A percentile compares a stretch with the other conserved stretches of the same genome.
Conservation (phyloP, 2,888 invertebrate species). For the Ophion slaviceki region DNA sequence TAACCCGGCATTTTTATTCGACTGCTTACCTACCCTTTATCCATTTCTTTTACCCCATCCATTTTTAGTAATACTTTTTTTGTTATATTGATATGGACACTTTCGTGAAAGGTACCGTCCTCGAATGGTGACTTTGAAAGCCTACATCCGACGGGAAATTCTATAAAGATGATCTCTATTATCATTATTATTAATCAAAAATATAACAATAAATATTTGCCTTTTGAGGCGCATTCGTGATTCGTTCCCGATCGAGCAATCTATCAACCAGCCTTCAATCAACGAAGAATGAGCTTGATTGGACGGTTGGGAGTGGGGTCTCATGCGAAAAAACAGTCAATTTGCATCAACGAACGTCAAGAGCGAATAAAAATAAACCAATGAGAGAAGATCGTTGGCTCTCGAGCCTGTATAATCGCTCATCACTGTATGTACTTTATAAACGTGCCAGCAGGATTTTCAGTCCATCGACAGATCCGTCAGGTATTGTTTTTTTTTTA, state of each 20-base stretch:
- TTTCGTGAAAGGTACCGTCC: slow-evolving; percentile 3
- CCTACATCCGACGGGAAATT: neutral
- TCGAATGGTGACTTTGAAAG: slow-evolving; percentile 8
- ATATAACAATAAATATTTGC: neutral
- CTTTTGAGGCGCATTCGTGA: neutral
- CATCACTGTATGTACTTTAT: slow-evolving; percentile 1
- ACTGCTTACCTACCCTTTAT: slow-evolving; percentile 10
- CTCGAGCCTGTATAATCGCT: neutral
- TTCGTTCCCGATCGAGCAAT: neutral
- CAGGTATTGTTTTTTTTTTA: neutral
- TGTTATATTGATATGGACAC: neutral
- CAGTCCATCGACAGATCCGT: neutral
- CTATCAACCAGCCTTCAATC: neutral
- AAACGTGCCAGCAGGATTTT: neutral
- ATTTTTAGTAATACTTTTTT: slow-evolving; percentile 8
- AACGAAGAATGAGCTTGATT: neutral
- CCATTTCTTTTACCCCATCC: slow-evolving; percentile 14
- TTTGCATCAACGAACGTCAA: neutral
- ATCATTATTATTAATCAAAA: neutral
- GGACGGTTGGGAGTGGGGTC: neutral
- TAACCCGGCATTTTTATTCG: slow-evolving; percentile 64
- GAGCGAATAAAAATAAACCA: neutral
- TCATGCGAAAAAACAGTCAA: neutral
- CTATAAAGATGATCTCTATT: neutral
- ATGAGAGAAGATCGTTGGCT: neutral